Conservation (phyloP, 2,797 vertebrate genomes). For the Eulemur rubriventer region DNA sequence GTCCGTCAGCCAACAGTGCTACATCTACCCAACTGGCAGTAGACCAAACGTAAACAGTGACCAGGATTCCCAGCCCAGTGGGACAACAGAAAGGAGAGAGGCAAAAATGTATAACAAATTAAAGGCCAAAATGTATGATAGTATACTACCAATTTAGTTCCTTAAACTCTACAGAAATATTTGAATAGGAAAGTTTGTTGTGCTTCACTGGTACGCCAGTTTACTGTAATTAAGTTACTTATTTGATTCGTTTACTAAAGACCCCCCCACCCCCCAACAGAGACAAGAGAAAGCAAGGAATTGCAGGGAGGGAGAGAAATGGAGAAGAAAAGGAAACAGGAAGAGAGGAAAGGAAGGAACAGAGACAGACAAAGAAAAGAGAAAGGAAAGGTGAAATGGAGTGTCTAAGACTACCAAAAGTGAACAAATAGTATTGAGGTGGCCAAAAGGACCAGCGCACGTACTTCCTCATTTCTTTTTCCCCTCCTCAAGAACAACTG, state of each 20-base stretch:
- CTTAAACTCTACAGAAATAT: not conserved
- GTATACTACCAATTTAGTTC: not conserved
- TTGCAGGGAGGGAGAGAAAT: not conserved
- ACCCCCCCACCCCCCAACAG: not conserved
- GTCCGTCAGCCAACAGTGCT: not conserved
- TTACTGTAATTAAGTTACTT: not conserved
- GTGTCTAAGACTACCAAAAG: not conserved
- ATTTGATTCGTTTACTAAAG: not conserved
- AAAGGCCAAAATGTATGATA: not conserved
- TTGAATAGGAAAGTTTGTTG: not conserved
- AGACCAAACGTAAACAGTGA: not conserved
- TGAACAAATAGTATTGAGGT: accelerated
- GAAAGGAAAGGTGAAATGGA: not conserved
- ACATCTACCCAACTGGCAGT: not conserved
- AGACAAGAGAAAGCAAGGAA: not conserved
- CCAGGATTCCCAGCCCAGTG: not conserved
- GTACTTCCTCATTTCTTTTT: no score
- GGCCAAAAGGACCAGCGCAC: not conserved
- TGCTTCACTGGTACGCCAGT: not conserved
- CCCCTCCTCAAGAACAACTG: not conserved
- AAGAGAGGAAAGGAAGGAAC: not conserved
- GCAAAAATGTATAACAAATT: not conserved
- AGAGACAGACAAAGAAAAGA: not conserved
- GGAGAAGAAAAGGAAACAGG: not conserved
- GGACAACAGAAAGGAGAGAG: not conserved